A percentile compares a stretch with the other conserved stretches of the same genome.
These are phyloP conservation scores for Phortica variegata DNA, from an alignment of 1,140 invertebrate species.

Conservation along the genomic window DNA sequence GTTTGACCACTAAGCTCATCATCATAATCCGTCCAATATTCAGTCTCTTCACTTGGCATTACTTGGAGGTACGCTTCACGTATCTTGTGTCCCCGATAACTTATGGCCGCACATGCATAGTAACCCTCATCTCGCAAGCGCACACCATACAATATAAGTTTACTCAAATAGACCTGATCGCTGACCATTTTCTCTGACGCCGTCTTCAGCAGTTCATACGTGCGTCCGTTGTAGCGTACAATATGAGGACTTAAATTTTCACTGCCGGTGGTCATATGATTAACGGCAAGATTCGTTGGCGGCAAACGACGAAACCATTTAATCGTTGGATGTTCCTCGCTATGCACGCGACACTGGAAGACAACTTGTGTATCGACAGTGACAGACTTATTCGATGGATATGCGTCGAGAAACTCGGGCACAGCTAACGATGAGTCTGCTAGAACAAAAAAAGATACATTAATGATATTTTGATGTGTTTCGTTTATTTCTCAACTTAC, in stretches of 20 bases:
- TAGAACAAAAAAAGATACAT: not conserved
- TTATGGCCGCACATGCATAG: conserved; percentile 50
- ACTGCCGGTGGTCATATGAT: too few species aligned
- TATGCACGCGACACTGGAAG: conserved; percentile 49
- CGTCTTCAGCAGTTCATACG: conserved; percentile 37
- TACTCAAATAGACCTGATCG: conserved; percentile 46
- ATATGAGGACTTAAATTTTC: conserved; percentile 40
- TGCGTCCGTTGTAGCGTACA: conserved; percentile 42
- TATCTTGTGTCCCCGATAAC: conserved; percentile 44
- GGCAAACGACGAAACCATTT: conserved; percentile 43
- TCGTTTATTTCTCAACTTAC: conserved; percentile 17
- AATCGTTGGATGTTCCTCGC: conserved; percentile 44
- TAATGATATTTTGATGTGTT: not conserved
- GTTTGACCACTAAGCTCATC: conserved; percentile 24
- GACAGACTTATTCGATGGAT: conserved; percentile 39
- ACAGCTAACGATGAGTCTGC: conserved; percentile 36
- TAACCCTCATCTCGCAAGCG: conserved; percentile 33
- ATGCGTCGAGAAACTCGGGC: conserved; percentile 45
- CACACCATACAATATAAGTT: conserved; percentile 45
- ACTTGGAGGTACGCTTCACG: conserved; percentile 44
- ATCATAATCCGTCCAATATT: conserved; percentile 42
- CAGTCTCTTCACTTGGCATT: conserved; percentile 10
- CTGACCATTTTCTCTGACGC: conserved; percentile 35
- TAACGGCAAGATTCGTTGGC: conserved; percentile 3
- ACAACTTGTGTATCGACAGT: conserved; percentile 32